These are phyloP conservation scores for Drosophila limbata DNA, from an alignment of 2,888 invertebrate genomes.

Conservation along the genomic window DNA sequence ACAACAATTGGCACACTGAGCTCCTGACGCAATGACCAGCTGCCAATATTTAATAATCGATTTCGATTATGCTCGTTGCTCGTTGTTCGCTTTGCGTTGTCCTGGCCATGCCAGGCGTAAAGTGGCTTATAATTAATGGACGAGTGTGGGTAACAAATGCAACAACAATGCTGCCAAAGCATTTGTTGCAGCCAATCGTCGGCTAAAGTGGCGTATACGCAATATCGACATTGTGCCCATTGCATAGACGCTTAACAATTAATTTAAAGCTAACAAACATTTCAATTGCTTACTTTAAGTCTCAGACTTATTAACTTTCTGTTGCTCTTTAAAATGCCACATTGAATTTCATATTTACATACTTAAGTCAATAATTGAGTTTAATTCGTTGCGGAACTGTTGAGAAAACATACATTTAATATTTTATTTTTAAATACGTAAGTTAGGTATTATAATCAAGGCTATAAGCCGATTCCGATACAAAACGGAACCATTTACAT, in stretches of 20 bases:
- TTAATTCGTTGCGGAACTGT: too few relatives aligned
- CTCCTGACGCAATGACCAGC: constrained; percentile 38
- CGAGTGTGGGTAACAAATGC: constrained; percentile 34
- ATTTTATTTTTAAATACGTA: too few relatives aligned
- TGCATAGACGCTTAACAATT: not conserved
- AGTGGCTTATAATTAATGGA: constrained; percentile 66
- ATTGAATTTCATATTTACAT: not conserved
- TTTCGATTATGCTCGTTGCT: constrained; percentile 25
- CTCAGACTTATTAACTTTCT: not conserved
- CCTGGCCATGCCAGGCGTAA: constrained; percentile 40
- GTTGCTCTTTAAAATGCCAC: not conserved
- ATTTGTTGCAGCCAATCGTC: constrained; percentile 2
- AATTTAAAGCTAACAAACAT: constrained; percentile 2
- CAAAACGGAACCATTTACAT: too few relatives aligned
- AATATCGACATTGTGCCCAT: not conserved
- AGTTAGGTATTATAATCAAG: too few relatives aligned
- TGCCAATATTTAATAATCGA: constrained; percentile 73
- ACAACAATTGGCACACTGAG: constrained; percentile 38
- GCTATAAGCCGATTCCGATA: too few relatives aligned
- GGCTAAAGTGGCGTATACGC: constrained; percentile 22
- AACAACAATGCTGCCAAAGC: constrained; percentile 17
- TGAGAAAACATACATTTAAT: too few relatives aligned
- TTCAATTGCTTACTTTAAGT: not conserved
- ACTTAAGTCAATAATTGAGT: too few relatives aligned
- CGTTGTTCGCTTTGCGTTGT: constrained; percentile 7